Evolutionary conservation across 2,113 vertebrate species (phyloP), one percentile per base, ranked within the genome.

Genomic region (Atractosteus spatula): DNA sequence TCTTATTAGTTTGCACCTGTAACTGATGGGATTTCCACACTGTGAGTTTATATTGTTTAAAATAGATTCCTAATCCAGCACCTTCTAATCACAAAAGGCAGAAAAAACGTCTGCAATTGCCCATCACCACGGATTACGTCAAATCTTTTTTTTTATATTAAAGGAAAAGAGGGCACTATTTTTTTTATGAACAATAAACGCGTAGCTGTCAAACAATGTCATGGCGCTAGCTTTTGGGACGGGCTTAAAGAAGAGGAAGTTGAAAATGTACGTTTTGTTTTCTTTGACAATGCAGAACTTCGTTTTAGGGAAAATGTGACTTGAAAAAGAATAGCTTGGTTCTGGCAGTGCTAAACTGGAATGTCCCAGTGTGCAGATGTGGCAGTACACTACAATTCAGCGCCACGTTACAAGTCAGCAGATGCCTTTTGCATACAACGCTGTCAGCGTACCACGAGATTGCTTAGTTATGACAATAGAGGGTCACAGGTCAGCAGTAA

Each of bases 11-110:
- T 92, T 93, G 91, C 90, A 93, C 91, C 92, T 89, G 85, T 92
- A 88, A 88, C 89, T 89, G 87, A 90, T 89, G 88, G 92, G 89
- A 92, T 89, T 86, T 91, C 90, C 91, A 92, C 91, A 93, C 91
- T 92, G 89, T 91, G 91, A 93, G 91, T 92, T 66, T 91, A 86
- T 91, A 89, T 89, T 92, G 78, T 79, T 89, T 88, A 89, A 90
- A 89, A 89, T 91, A 92, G 90, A 92, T 92, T 92, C 91, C 91
- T 91, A 89, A 89, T 92, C 90, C 91, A 91, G 92, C 92, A 93
- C 91, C 91, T 92, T 92, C 88, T 91, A 87, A 90, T 90, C 90
- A 93, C 91, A 91, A 91, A 88, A 89, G 83, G 86, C 88, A 90
- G 88, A 89, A 82, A 89, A 89, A 81, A 83, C 29, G 82, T 91